These are phyloP conservation scores for Thysanoteuthis rhombus DNA, from an alignment of 2,888 invertebrate species.

Conservation along the genomic window DNA sequence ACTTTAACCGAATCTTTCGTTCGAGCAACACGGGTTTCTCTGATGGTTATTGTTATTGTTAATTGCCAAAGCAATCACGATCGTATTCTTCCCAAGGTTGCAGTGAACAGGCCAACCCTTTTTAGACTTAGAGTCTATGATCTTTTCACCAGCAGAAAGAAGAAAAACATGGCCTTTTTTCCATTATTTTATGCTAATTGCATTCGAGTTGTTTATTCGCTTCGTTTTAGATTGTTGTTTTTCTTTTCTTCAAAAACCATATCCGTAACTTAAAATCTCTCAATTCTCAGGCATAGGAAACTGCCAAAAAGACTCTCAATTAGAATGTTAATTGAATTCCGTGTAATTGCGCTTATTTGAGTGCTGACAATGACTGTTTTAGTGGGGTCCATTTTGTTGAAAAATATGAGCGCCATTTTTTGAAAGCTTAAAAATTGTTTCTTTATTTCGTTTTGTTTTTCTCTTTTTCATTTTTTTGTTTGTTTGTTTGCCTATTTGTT, in stretches of 20 bases:
- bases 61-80: neutral
- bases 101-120: neutral
- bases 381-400: constrained; percentile 1
- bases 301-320: neutral
- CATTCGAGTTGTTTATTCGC: neutral
- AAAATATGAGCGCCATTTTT: neutral
- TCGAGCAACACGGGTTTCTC: no score
- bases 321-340: neutral
- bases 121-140: neutral
- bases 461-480: neutral
- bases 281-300: neutral
- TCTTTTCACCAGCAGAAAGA: neutral
- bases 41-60: neutral
- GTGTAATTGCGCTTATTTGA: neutral
- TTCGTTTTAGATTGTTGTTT: neutral
- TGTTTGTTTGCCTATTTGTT: neutral
- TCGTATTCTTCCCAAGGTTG: neutral
- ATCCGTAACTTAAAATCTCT: neutral
- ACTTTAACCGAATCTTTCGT: no score
- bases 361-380: neutral
- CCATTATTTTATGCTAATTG: neutral
- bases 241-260: neutral
- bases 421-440: neutral
- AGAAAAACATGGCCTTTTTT: neutral
- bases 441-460: neutral